Evolutionary conservation across 1,140 invertebrate genomes (phyloP), one percentile per base, ranked within the genome.

Genomic region (Cheumatopsyche charites): DNA sequence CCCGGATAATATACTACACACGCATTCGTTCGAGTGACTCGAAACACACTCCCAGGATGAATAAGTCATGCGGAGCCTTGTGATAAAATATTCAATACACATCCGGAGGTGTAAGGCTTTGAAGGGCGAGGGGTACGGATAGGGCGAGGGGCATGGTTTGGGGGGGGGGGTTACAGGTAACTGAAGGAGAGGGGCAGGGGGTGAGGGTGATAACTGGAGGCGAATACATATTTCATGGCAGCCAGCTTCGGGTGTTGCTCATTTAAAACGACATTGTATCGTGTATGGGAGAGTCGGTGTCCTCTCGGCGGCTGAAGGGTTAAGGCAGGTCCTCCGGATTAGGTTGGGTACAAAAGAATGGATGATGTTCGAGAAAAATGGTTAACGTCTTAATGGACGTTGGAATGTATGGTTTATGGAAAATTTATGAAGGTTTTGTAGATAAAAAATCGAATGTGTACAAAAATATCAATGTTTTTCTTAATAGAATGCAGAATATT

Each of bases 31-130:
- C 36, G 71, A 72, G 63, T 68, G 71, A 72, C 63, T 67, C 26
- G 58, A 68, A 67, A 73, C 67, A 73, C 72, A 63, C 55, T 23
- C 55, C 21, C 43, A 19, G 58, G 72, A 71, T 72, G 73, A 74
- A 74, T 74, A 74, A 74, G 68, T 74, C 70, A 74, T 74, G 65
- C 25, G 70, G 17, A 29, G 73, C 61, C 73, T 74, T 65, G 42
- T 69, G 70, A 74, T 74, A 67, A 74, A 74, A 74, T 74, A 74
- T 74, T 74, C 73, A 74, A 68, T 68, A 69, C 58, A 66, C 62
- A 69, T 61, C 49, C 61, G 58, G n/a, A 72, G 72, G 70, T 43
- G 62, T 36, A 36, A 45, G 29, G 19, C 3, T 4, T 4, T 36
- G 55, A 3, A n/a, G 23, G 19, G 55, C 9, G 23, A 1, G 36